Evolutionary conservation across 2,113 vertebrate genomes (phyloP).

Genomic region (Anguilla japonica): DNA sequence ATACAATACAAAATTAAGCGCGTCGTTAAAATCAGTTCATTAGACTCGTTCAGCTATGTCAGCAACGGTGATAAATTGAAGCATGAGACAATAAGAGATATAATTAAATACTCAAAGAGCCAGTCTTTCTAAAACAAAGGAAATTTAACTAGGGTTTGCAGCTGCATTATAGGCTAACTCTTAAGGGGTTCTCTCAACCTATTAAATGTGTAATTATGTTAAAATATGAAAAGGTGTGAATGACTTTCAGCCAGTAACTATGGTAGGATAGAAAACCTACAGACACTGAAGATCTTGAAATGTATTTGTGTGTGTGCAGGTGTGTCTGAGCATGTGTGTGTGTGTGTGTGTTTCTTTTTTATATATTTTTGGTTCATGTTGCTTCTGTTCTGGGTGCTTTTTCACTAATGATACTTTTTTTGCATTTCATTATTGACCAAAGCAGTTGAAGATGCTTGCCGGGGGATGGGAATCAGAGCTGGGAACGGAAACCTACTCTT

Average conservation of each 20-base stretch:
- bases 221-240: neutral
- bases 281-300: neutral
- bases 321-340: neutral
- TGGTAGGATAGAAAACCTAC: neutral
- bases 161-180: neutral
- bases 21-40: no score
- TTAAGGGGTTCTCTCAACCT: neutral
- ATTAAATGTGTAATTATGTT: neutral
- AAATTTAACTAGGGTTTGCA: neutral
- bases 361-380: no score
- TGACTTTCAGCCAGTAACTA: neutral
- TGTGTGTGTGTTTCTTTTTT: neutral
- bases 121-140: neutral
- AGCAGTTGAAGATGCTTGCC: neutral
- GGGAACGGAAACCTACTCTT: neutral
- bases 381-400: no score
- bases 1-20: no score
- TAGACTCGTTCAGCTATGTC: neutral
- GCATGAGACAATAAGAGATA: neutral
- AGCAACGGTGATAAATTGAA: neutral
- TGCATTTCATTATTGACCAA: neutral
- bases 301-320: neutral
- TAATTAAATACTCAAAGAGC: neutral
- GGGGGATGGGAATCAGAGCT: neutral
- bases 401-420: no score